A percentile compares a stretch with the other conserved stretches of the same genome.
Evolutionary conservation across 2,797 vertebrate species (phyloP).

Genomic region (Falco berigora): DNA sequence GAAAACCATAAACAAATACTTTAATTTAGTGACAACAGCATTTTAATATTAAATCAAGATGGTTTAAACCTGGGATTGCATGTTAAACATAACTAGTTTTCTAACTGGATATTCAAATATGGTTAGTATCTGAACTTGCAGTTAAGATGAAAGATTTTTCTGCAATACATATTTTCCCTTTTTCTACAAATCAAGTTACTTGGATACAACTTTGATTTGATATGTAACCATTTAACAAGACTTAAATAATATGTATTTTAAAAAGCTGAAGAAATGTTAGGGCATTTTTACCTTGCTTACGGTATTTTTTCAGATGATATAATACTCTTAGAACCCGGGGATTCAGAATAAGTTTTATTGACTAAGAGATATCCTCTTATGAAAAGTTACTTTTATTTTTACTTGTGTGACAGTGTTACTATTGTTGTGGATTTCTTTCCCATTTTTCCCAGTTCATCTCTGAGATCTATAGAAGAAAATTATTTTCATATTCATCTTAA

Average conservation of each 20-base stretch:
- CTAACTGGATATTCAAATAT: background rate
- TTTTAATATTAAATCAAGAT: background rate
- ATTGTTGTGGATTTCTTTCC: background rate
- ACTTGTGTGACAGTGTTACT: background rate
- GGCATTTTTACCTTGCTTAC: background rate
- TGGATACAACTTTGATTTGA: background rate
- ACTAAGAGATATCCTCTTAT: background rate
- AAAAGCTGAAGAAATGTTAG: background rate
- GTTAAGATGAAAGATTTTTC: background rate
- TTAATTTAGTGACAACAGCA: background rate
- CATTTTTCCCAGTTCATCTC: background rate
- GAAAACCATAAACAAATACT: background rate
- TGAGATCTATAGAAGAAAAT: background rate
- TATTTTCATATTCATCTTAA: background rate
- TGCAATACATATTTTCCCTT: background rate
- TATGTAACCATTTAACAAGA: background rate
- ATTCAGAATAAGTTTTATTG: background rate
- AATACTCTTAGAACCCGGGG: background rate
- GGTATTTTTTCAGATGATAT: background rate
- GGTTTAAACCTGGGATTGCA: background rate
- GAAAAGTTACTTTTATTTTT: background rate
- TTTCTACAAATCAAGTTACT: background rate
- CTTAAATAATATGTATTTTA: background rate
- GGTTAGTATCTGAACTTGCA: background rate
- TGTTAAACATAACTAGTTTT: background rate